Base-by-base conservation (phyloP, 2,888 invertebrate genomes). In the Stegophylla sp. region DNA sequence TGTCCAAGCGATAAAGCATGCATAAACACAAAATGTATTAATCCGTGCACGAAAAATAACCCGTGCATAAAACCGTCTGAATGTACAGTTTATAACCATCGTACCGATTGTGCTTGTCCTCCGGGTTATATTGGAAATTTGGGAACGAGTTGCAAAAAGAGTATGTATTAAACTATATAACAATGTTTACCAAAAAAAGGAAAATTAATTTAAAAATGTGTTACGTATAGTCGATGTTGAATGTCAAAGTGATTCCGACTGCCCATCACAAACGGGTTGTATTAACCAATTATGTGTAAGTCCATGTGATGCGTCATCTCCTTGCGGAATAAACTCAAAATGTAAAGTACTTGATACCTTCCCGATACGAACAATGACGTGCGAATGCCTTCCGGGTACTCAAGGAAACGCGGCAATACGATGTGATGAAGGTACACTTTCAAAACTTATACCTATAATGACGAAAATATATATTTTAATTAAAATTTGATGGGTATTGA, bases 321-420 rank as follows among this genome's bases (percentile, higher is more conserved):
- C 83, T 23, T 91, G 91, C 84, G 91, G 91, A 53, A 87, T 89
- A 75, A 90, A 91, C 84, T 91, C 93, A 5, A 89, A 90, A 83
- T 94, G 94, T 85, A 83, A 90, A 83, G 92, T 94, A 2, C 87
- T 93, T 48, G 93, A 95, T 85, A 94, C 95, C 0, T 88, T 91
- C 72, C 94, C 95, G 13, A 92, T 96, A 0, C 90, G 93, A 85
- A 95, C 95, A 12, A 93, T 96, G 93, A 91, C 94, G 83, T 96
- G 96, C 85, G 93, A 94, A 87, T 96, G 96, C 86, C 86, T 92
- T 64, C 92, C 93, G 51, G 95, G 95, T 82, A 95, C 92, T 86
- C 91, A 91, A 87, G 96, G 96, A 86, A 94, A 95, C 86, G 95
- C 96, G 26, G 92, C 94, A 12, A 89, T 92, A 13, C 91, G 92